Evolutionary conservation across 2,888 invertebrate genomes (phyloP).

Genomic region (Tipula confusa): DNA sequence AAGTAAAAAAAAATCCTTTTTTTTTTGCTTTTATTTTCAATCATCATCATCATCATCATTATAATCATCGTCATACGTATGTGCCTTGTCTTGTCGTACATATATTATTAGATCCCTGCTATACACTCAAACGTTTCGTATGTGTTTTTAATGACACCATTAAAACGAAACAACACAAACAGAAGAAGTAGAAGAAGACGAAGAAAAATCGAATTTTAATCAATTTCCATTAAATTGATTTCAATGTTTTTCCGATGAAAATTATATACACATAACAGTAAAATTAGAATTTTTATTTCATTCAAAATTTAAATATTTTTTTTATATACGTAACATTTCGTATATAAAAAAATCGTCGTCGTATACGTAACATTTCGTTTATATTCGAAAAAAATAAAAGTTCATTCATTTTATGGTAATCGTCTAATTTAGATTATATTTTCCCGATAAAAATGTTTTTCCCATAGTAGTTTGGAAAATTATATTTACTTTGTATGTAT

Average conservation of each 20-base stretch:
- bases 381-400: background rate
- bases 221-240: slow-evolving; percentile 29
- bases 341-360: background rate
- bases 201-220: slow-evolving; percentile 26
- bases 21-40: background rate
- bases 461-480: slow-evolving; percentile 12
- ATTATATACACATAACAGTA: slow-evolving; percentile 26
- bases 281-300: slow-evolving; percentile 25
- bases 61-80: background rate
- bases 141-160: slow-evolving; percentile 27
- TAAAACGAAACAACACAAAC: background rate
- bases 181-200: background rate
- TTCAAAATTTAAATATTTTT: slow-evolving; percentile 14
- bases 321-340: background rate
- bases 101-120: background rate
- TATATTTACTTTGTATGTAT: background rate
- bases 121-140: background rate
- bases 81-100: background rate
- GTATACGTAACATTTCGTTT: background rate
- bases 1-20: background rate
- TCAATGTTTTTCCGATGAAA: slow-evolving; percentile 28
- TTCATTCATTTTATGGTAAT: background rate
- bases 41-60: background rate
- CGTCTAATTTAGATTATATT: slow-evolving; percentile 20
- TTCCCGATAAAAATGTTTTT: slow-evolving; percentile 5